phyloP scores from a whole-genome alignment of 2,113 vertebrate species.

The Onychostoma macrolepis region DNA sequence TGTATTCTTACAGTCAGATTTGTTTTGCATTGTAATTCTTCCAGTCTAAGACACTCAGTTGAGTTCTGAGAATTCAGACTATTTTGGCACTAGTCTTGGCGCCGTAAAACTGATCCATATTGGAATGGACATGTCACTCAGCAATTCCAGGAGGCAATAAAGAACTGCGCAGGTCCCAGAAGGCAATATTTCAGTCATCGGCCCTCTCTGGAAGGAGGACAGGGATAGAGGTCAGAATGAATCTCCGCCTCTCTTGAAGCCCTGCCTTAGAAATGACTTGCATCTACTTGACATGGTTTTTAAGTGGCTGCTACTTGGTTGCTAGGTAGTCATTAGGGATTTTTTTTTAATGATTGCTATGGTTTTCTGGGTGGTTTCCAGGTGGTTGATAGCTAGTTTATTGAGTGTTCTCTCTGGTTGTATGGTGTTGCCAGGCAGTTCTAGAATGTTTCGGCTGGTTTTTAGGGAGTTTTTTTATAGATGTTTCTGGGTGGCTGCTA shows the following conservation, averaged over 20 bases:
- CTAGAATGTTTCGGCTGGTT: background rate
- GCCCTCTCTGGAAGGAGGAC: constrained; percentile 48
- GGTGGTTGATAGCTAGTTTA: background rate
- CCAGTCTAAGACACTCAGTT: constrained; percentile 34
- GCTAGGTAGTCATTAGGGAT: background rate
- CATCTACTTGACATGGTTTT: background rate
- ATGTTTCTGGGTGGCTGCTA: background rate
- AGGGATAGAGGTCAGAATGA: constrained; percentile 51
- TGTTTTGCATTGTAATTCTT: constrained; percentile 38
- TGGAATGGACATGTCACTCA: constrained; percentile 59
- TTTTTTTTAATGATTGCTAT: too few relatives aligned
- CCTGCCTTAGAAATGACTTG: constrained; percentile 52
- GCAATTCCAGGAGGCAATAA: constrained; percentile 52
- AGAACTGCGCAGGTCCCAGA: constrained; percentile 43
- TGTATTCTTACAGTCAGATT: constrained; percentile 35
- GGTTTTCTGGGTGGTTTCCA: background rate
- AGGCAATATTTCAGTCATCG: constrained; percentile 54
- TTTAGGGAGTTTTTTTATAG: background rate
- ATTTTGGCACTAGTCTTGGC: constrained; percentile 53
- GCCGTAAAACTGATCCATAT: constrained; percentile 50
- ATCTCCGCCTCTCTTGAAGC: constrained; percentile 51
- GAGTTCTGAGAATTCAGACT: constrained; percentile 63
- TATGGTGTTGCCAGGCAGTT: background rate
- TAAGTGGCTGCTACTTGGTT: background rate
- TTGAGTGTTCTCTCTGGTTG: background rate